Base-by-base conservation (phyloP, 2,113 vertebrate genomes). In the Oxygymnocypris stewartii region DNA sequence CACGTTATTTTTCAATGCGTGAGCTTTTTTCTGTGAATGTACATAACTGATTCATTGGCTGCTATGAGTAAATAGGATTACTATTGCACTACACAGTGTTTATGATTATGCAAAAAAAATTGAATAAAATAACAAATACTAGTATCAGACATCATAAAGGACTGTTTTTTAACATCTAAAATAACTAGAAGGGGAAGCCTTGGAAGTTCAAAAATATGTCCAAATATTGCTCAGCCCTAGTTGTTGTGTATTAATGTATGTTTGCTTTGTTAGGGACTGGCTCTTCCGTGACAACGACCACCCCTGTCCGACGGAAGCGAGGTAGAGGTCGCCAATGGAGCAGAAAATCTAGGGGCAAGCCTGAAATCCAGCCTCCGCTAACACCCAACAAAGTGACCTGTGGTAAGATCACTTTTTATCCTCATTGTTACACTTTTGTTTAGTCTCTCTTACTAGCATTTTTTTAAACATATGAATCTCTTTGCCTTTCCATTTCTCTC, bases 331-430 rank as follows among this genome's bases (percentile, higher is more conserved):
- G 92, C 47, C 92, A 92, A 49, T 92, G 93, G 92, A 92, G 90
- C 35, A 90, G 85, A 35, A 91, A 86, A 67, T 82, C 92, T 84
- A 94, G 89, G 76, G 63, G 25, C n/a, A 40, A 63, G 23, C 7
- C 88, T 31, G 86, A 81, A 87, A 85, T 86, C 59, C 67, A 69
- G 10, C 88, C 90, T 82, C 90, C 81, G 6, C 89, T 86, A 16
- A 59, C 57, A 31, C 89, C 92, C 63, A 91, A 90, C 7, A 96
- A 95, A 94, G 94, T 95, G 79, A 97, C 95, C 23, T 98, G 97
- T 83, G 95, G 97, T 98, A 96, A 94, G 96, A 93, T 28, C 14
- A 77, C 59, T 31, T n/a, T 54, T 40, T 28, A 54, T 65, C 69
- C 71, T 57, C 35, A 63, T 4, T 74, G 18, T 76, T 65, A 4